Percentiles rank a stretch among this genome's conserved stretches.
These are phyloP conservation scores for Drosophila melanogaster DNA, from an alignment of 1,140 invertebrate genomes.

Conservation along the genomic window Release_6_plus_ISO1_MT NC_004354.4:18545001-18545500, in stretches of 20 bases:
- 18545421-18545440: conserved; percentile 63
- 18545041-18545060: conserved; percentile 41
- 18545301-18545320: background rate
- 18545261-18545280: conserved; percentile 67
- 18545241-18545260: conserved; percentile 12
- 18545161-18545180: conserved; percentile 4
- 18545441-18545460: conserved; percentile 41
- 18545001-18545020: no score
- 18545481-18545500: conserved; percentile 7
- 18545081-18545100: conserved; percentile 34
- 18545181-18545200: conserved; percentile 6
- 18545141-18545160: conserved; percentile 39
- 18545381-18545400: conserved; percentile 40
- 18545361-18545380: conserved; percentile 16
- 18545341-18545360: conserved; percentile 1
- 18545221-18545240: conserved; percentile 59
- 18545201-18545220: conserved; percentile 46
- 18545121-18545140: conserved; percentile 81
- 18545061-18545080: conserved; percentile 16
- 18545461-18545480: conserved; percentile 16
- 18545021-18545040: conserved; percentile 1
- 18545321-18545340: background rate
- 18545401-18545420: conserved; percentile 16
- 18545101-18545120: conserved; percentile 67
- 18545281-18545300: conserved; percentile 31